Evolutionary conservation across 2,888 invertebrate species (phyloP), one percentile per base, ranked within the genome.

Genomic region (Tholera decimalis): DNA sequence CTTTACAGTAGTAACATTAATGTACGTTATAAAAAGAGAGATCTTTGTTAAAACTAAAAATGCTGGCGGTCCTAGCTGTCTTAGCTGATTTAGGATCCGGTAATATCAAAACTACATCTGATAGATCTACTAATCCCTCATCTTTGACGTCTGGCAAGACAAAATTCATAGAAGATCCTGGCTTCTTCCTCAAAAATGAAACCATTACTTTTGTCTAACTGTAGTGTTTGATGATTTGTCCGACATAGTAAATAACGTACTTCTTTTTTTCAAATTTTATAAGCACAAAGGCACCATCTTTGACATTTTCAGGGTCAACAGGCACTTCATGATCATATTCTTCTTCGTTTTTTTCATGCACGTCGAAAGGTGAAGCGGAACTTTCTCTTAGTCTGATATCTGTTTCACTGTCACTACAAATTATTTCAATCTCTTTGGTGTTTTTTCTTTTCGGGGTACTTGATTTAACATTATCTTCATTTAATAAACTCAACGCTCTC

Each of bases 311-410:
- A 13, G 47, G 13, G 9, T 47, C 26, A 47, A 47, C 57, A 26
- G 28, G 47, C 37, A 15, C 47, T 57, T 28, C 39, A n/a, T 37
- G 13, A 9, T 37, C 20, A 28, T 37, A 13, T 37, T 57, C 57
- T 6, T 13, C 24, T 57, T 26, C 11, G 37, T 37, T 37, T 18
- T 56, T 35, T n/a, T 33, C 33, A 35, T 24, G 15, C 30, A 53
- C 57, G 24, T 57, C 57, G 8, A 58, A 53, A 46, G 58, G 53
- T 58, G 49, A 58, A 41, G 47, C 46, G 43, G 51, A 64, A 64
- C 64, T 64, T 54, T 64, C 64, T 64, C 53, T 46, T 37, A 58
- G 53, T 33, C 64, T 64, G 37, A 37, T 37, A n/a, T n/a, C n/a
- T 13, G 57, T 56, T 30, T 63, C 46, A 57, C 51, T 39, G 30